A percentile compares a stretch with the other conserved stretches of the same genome.
Evolutionary conservation across 2,113 vertebrate genomes (phyloP).

Genomic region (Prionailurus viverrinus): DNA sequence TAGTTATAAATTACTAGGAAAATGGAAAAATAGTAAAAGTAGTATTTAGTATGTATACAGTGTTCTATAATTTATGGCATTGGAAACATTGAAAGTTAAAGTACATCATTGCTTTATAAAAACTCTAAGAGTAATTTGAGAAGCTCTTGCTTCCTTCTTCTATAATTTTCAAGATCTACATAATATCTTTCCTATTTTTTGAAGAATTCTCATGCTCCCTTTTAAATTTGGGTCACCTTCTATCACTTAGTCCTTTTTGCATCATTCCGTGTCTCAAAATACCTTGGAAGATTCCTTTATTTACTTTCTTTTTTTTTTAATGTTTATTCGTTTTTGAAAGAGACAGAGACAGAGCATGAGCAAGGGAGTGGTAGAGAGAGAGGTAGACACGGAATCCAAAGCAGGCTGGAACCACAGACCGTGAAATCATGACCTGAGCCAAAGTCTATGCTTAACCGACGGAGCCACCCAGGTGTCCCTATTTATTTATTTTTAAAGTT

Average conservation of each 20-base stretch:
- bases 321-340: no score
- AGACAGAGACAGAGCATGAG: no score
- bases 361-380: no score
- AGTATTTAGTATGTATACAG: not conserved
- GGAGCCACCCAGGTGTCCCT: no score
- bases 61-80: not conserved
- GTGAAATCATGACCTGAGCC: no score
- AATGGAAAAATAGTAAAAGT: not conserved
- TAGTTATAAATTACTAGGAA: not conserved
- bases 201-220: not conserved
- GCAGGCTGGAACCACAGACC: no score
- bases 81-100: not conserved
- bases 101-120: not conserved
- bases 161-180: not conserved
- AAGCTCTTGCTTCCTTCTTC: not conserved
- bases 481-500: no score
- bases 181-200: not conserved
- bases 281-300: not conserved
- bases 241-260: not conserved
- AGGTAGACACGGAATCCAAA: no score
- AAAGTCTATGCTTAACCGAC: no score
- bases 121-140: not conserved
- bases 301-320: no score
- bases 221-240: not conserved
- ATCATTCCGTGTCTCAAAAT: not conserved